These are phyloP conservation scores for Battus philenor DNA, from an alignment of 1,140 invertebrate species.

Conservation along the genomic window DNA sequence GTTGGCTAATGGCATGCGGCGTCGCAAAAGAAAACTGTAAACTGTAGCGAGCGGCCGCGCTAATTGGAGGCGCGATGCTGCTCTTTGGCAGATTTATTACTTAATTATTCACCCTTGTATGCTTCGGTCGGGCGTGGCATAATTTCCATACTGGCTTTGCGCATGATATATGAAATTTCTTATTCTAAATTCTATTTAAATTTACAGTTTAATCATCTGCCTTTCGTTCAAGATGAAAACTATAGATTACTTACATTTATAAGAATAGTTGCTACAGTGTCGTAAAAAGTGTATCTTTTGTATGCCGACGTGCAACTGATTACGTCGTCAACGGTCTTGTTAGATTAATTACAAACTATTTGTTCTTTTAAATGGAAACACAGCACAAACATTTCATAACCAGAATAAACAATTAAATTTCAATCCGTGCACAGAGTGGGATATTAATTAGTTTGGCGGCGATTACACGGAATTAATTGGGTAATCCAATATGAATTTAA, in stretches of 20 bases:
- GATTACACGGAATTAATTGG: conserved; percentile 61
- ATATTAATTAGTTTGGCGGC: conserved; percentile 52
- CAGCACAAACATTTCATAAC: conserved; percentile 17
- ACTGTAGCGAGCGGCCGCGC: conserved; percentile 11
- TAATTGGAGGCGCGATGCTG: conserved; percentile 31
- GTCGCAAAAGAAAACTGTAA: conserved; percentile 33
- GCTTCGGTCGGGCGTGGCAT: conserved; percentile 7
- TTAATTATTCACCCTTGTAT: conserved; percentile 24
- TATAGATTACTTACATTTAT: no score
- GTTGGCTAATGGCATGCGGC: conserved; percentile 29
- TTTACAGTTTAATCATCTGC: no score
- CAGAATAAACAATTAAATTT: conserved; percentile 54
- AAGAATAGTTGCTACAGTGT: no score
- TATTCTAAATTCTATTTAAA: conserved; percentile 4
- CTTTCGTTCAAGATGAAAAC: no score
- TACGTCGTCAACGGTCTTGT: no score
- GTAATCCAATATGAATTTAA: conserved; percentile 63
- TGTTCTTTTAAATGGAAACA: conserved; percentile 4
- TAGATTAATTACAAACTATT: no score
- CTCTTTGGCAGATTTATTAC: conserved; percentile 29
- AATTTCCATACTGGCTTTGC: conserved; percentile 15
- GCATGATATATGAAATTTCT: conserved; percentile 14
- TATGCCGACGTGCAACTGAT: no score
- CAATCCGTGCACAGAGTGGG: conserved; percentile 44
- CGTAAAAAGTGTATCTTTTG: no score